A percentile compares a stretch with the other conserved stretches of the same genome.
phyloP scores from a whole-genome alignment of 2,888 invertebrate species.

The Ypsolopha sequella region DNA sequence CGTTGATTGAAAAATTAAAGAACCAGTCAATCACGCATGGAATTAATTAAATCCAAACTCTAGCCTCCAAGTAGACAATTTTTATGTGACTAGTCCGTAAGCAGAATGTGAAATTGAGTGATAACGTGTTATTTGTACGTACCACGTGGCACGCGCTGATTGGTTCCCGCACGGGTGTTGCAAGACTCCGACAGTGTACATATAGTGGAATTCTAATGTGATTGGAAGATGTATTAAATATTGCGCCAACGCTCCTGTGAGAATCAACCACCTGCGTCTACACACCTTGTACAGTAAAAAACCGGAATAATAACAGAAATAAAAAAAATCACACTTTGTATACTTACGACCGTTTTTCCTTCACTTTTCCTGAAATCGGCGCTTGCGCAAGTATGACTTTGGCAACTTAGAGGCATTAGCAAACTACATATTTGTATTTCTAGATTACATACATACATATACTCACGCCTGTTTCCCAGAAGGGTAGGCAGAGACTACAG shows the following conservation, averaged over 20 bases:
- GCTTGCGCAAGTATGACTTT: no score
- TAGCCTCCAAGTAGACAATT: neutral
- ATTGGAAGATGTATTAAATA: conserved; percentile 4
- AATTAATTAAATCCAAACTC: neutral
- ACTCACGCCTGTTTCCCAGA: no score
- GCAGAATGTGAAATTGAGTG: conserved; percentile 18
- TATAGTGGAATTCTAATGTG: conserved; percentile 29
- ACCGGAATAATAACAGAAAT: conserved; percentile 35
- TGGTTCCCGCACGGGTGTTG: conserved; percentile 16
- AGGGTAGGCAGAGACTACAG: no score
- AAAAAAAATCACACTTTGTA: conserved; percentile 62
- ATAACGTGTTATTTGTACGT: conserved; percentile 13
- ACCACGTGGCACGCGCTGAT: conserved; percentile 9
- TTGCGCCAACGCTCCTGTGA: conserved; percentile 16
- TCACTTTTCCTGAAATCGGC: conserved; percentile 10
- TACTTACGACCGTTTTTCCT: conserved; percentile 37
- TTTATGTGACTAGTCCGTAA: neutral
- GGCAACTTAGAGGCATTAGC: no score
- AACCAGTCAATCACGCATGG: neutral
- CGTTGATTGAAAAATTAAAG: neutral
- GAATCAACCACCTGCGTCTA: conserved; percentile 16
- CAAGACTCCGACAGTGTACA: conserved; percentile 19
- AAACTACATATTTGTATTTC: no score
- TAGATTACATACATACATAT: no score
- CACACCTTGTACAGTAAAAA: conserved; percentile 36